Conservation (phyloP, 1,140 invertebrate genomes). For the Helicoverpa armigera region DNA sequence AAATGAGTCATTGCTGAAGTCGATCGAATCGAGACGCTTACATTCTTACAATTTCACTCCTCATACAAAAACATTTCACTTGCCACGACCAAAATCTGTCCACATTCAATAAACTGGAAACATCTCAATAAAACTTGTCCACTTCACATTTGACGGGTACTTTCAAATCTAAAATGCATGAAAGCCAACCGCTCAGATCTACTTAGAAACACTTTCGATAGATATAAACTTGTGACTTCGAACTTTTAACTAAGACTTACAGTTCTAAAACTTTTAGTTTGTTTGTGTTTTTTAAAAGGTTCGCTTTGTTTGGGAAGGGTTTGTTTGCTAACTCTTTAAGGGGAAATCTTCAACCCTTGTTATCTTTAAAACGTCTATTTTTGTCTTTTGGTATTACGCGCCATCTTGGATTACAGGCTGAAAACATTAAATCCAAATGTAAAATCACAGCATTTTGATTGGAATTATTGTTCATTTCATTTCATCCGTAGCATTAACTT, state of each 20-base stretch:
- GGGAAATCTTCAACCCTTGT: background rate
- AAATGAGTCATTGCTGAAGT: too few relatives aligned
- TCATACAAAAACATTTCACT: background rate
- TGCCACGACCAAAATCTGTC: background rate
- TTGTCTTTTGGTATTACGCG: background rate
- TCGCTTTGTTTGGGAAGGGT: background rate
- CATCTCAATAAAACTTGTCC: constrained; percentile 4
- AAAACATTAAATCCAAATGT: too few relatives aligned
- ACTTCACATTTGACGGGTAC: background rate
- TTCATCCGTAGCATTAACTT: too few relatives aligned
- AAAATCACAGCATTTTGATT: too few relatives aligned
- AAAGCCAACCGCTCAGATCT: background rate
- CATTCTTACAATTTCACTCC: background rate
- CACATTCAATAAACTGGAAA: constrained; percentile 1
- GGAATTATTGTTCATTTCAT: too few relatives aligned
- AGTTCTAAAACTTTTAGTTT: background rate
- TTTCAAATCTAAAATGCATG: constrained; percentile 20
- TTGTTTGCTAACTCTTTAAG: background rate
- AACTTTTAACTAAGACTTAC: constrained; percentile 1
- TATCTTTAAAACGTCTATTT: too few relatives aligned
- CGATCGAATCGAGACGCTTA: too few relatives aligned
- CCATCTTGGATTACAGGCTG: too few relatives aligned
- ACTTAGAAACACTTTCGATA: constrained; percentile 2
- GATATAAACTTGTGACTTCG: background rate
- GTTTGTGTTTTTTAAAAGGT: constrained; percentile 1